These are phyloP conservation scores for Mormyrus iriodes DNA, from an alignment of 2,113 vertebrate species.

Conservation along the genomic window DNA sequence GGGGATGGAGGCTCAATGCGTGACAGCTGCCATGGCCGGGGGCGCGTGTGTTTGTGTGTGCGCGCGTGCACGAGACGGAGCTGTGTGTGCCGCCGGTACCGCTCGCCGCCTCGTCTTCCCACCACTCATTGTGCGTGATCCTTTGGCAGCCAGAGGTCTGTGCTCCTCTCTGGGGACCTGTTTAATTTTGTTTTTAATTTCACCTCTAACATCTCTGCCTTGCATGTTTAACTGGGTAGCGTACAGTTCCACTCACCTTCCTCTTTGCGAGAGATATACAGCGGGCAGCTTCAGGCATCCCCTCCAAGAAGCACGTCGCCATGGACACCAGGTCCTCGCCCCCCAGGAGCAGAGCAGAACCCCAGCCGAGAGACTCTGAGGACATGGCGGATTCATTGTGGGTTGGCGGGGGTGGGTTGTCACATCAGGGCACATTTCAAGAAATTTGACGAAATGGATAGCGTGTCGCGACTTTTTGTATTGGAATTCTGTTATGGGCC, in stretches of 20 bases:
- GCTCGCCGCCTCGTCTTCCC: slow-evolving; percentile 73
- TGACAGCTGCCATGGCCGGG: slow-evolving; percentile 58
- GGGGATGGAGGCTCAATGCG: slow-evolving; percentile 7
- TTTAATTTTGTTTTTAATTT: slow-evolving; percentile 37
- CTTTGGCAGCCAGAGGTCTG: slow-evolving; percentile 88
- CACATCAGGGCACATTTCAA: not conserved
- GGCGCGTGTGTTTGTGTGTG: not conserved
- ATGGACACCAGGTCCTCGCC: not conserved
- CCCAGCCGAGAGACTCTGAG: not conserved
- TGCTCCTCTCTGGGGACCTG: slow-evolving; percentile 76
- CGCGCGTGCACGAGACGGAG: slow-evolving; percentile 57
- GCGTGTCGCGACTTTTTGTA: not conserved
- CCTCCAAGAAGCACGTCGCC: not conserved
- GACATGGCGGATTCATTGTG: not conserved
- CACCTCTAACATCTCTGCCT: slow-evolving; percentile 67
- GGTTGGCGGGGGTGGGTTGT: not conserved
- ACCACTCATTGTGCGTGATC: slow-evolving; percentile 90
- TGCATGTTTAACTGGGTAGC: slow-evolving; percentile 93
- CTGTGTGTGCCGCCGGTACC: slow-evolving; percentile 77
- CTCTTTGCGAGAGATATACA: slow-evolving; percentile 77
- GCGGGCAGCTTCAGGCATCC: slow-evolving; percentile 70
- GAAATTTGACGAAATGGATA: not conserved
- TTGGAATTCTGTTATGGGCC: not conserved
- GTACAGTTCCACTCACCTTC: slow-evolving; percentile 70
- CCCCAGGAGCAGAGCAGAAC: slow-evolving; percentile 15